A percentile compares a stretch with the other conserved stretches of the same genome.
Evolutionary conservation across 2,797 vertebrate species (phyloP).

Genomic region (Hydrolagus colliei): DNA sequence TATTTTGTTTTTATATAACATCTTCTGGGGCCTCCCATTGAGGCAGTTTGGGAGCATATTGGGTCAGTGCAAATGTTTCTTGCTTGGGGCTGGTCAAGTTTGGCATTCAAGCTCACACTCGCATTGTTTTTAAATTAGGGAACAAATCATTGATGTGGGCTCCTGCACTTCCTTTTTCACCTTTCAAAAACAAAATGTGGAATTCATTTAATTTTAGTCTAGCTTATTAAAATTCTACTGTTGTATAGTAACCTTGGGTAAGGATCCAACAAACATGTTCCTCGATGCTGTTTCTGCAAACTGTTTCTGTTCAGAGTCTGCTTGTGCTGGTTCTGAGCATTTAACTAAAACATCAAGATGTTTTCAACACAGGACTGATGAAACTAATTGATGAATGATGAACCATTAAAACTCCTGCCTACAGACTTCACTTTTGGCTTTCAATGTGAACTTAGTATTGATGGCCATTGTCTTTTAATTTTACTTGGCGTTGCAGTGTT

Average conservation of each 20-base stretch:
- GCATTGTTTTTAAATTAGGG: neutral
- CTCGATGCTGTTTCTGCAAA: neutral
- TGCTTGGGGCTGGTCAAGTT: neutral
- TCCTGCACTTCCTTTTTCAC: neutral
- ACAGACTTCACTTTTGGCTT: too few species aligned
- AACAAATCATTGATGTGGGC: neutral
- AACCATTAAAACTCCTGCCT: too few species aligned
- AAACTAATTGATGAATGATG: too few species aligned
- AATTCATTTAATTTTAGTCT: neutral
- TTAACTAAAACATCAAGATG: neutral
- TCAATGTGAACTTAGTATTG: too few species aligned
- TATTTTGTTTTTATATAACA: neutral
- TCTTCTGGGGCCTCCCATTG: neutral
- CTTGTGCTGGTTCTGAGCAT: too few species aligned
- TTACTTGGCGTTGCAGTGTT: too few species aligned
- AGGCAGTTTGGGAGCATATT: neutral
- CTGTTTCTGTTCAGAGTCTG: neutral
- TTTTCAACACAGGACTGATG: too few species aligned
- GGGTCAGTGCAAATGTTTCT: neutral
- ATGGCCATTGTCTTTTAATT: too few species aligned
- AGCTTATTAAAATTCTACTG: neutral
- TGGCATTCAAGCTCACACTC: neutral
- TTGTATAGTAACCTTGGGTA: neutral
- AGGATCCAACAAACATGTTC: neutral
- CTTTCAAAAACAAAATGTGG: neutral